Conservation (phyloP, 2,888 invertebrate species). For the Xestia xanthographa region DNA sequence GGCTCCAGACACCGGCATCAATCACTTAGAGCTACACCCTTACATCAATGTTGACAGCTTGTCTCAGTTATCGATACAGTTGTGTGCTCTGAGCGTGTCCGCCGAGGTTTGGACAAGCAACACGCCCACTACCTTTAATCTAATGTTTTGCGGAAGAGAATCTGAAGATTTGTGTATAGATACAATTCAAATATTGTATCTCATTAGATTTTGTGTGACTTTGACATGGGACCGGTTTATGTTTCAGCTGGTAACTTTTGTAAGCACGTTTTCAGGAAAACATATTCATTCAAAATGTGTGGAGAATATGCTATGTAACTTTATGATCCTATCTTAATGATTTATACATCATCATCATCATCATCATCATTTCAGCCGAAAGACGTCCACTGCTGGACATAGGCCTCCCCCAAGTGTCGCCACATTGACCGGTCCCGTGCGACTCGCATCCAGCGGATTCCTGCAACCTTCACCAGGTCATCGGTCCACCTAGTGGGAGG, state of each 20-base stretch:
- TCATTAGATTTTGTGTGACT: not conserved
- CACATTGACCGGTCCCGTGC: no score
- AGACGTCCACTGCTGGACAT: no score
- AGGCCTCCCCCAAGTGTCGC: no score
- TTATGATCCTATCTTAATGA: not conserved
- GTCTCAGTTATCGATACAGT: not conserved
- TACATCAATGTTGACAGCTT: constrained; percentile 6
- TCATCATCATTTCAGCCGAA: no score
- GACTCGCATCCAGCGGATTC: no score
- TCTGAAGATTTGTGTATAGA: not conserved
- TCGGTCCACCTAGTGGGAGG: no score
- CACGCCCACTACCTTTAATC: not conserved
- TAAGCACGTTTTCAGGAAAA: not conserved
- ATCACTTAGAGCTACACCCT: constrained; percentile 44
- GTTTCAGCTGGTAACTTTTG: not conserved
- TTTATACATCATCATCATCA: no score
- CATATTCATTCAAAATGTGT: not conserved
- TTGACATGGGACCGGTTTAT: not conserved
- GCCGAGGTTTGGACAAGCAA: not conserved
- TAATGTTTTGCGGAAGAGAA: constrained; percentile 5
- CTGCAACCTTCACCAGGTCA: no score
- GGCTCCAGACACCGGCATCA: constrained; percentile 28
- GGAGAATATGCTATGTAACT: not conserved
- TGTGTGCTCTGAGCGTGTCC: not conserved
- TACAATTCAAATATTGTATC: not conserved